Percentiles rank a stretch among this genome's conserved stretches.
Evolutionary conservation across 2,113 vertebrate genomes (phyloP).

Genomic region (Mormoops blainvillei): DNA sequence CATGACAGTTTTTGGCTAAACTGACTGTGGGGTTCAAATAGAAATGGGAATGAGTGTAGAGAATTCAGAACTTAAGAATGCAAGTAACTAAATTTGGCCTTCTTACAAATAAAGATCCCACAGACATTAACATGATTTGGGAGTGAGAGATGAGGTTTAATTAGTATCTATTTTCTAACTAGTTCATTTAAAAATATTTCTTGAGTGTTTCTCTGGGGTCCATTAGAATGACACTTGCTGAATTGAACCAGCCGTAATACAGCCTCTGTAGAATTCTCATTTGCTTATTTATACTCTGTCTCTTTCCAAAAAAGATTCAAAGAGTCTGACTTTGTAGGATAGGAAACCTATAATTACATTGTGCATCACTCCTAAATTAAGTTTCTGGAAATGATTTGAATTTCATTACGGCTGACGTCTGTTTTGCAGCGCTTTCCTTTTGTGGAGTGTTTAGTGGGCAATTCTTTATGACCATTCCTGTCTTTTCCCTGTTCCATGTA

Average conservation of each 20-base stretch:
- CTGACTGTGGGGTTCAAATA: background rate
- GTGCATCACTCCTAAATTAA: slow-evolving; percentile 43
- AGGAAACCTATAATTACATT: slow-evolving; percentile 36
- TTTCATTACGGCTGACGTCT: background rate
- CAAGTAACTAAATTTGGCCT: slow-evolving; percentile 21
- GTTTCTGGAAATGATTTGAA: slow-evolving; percentile 43
- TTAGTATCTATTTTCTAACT: slow-evolving; percentile 50
- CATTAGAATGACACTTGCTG: background rate
- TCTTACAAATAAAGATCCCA: slow-evolving; percentile 38
- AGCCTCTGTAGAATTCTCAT: background rate
- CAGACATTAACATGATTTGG: slow-evolving; percentile 26
- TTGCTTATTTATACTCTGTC: slow-evolving; percentile 32
- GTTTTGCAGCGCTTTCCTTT: background rate
- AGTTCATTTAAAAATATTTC: slow-evolving; percentile 53
- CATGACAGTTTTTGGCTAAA: background rate
- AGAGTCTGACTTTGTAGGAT: slow-evolving; percentile 13
- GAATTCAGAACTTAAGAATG: slow-evolving; percentile 1
- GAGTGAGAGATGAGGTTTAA: slow-evolving; percentile 41
- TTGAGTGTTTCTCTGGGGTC: slow-evolving; percentile 32
- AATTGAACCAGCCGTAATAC: background rate
- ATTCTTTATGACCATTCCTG: background rate
- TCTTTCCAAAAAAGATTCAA: slow-evolving; percentile 36
- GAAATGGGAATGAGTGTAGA: background rate
- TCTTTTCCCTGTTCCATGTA: background rate
- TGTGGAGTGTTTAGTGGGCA: background rate